phyloP scores from a whole-genome alignment of 2,888 invertebrate genomes.

The Boloria selene region DNA sequence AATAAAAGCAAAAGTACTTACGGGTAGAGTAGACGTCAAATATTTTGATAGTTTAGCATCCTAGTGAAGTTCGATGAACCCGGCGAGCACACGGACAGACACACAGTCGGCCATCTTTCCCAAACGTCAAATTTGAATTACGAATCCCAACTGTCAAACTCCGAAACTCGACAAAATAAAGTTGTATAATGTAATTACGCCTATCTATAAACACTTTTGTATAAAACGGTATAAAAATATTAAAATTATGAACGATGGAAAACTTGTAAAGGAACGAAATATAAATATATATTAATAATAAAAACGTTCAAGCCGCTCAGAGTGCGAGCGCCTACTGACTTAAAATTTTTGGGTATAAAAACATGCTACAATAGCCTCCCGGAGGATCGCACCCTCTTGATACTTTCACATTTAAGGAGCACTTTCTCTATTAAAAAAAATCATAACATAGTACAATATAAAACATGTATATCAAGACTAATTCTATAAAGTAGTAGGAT shows the following conservation, averaged over 20 bases:
- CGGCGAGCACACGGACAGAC: constrained; percentile 65
- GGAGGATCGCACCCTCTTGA: constrained; percentile 62
- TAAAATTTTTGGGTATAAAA: constrained; percentile 83
- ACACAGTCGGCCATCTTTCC: constrained; percentile 76
- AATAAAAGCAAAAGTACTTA: constrained; percentile 55
- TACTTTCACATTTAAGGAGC: constrained; percentile 59
- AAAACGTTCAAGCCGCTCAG: constrained; percentile 80
- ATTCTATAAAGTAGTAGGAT: too few relatives aligned
- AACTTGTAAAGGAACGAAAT: constrained; percentile 83
- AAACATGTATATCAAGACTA: not conserved
- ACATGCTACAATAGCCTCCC: constrained; percentile 82
- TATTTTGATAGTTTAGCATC: constrained; percentile 77
- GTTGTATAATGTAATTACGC: constrained; percentile 61
- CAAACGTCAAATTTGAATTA: constrained; percentile 65
- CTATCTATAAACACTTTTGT: constrained; percentile 80
- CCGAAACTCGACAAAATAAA: constrained; percentile 58
- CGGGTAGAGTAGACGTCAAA: constrained; percentile 78
- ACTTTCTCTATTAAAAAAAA: constrained; percentile 25
- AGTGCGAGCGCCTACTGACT: constrained; percentile 83
- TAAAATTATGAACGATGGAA: constrained; percentile 82
- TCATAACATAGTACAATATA: not conserved
- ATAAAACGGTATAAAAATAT: constrained; percentile 83
- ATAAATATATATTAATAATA: constrained; percentile 83
- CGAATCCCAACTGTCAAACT: constrained; percentile 66
- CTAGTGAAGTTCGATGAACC: constrained; percentile 72